Percentiles rank a stretch among this genome's conserved stretches.
Conservation (phyloP, 2,888 invertebrate species). For the Parochlus steinenii region DNA sequence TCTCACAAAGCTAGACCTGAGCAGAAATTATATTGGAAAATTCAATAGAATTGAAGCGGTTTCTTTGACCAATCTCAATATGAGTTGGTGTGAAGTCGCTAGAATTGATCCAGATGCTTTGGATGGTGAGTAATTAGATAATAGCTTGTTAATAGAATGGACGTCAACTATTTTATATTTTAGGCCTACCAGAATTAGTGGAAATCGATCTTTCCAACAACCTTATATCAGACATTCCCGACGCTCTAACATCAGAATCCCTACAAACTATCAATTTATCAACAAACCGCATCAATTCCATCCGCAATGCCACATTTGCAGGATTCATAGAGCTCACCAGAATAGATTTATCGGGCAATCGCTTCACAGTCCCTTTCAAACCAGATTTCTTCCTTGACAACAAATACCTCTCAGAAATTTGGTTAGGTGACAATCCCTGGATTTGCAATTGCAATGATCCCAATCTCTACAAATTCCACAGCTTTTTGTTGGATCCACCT, state of each 20-base stretch:
- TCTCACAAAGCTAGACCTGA: constrained; percentile 42
- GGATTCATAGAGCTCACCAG: constrained; percentile 41
- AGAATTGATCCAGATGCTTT: constrained; percentile 38
- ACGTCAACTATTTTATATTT: too few species aligned
- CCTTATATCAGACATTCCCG: constrained; percentile 42
- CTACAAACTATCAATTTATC: constrained; percentile 39
- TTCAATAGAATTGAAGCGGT: constrained; percentile 39
- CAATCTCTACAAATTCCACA: constrained; percentile 42
- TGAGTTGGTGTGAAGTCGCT: constrained; percentile 50
- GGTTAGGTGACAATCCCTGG: constrained; percentile 59
- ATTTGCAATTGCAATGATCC: constrained; percentile 49
- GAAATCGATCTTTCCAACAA: constrained; percentile 49
- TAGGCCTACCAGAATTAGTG: constrained; percentile 39
- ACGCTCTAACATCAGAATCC: constrained; percentile 40
- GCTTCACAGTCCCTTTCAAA: constrained; percentile 45
- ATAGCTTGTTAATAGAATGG: too few species aligned
- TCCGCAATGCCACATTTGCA: constrained; percentile 45
- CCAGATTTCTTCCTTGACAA: constrained; percentile 41
- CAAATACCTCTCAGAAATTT: constrained; percentile 38
- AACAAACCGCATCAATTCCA: constrained; percentile 38
- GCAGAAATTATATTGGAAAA: constrained; percentile 44
- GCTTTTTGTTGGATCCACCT: constrained; percentile 40
- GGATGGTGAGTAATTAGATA: too few species aligned
- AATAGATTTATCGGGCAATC: constrained; percentile 51
- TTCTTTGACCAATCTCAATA: constrained; percentile 39